Conservation (phyloP, 2,888 invertebrate genomes). For the Lochmaea capreae region DNA sequence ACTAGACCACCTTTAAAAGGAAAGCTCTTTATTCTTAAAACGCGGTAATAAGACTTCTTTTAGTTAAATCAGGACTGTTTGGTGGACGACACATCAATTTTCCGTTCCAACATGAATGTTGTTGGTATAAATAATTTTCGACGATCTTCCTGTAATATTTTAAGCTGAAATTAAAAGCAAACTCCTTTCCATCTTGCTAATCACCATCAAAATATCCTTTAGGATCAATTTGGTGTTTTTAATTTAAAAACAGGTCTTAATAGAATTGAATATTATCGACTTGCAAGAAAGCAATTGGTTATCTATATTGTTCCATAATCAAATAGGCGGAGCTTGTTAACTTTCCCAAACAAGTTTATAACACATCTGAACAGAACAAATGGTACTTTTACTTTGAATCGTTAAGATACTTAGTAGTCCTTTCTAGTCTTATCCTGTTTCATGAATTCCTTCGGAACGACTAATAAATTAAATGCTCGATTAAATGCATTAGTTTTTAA, state of each 20-base stretch:
- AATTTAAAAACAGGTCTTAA: not conserved
- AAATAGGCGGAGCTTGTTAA: not conserved
- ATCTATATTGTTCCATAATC: not conserved
- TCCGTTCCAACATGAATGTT: too few species aligned
- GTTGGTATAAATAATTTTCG: too few species aligned
- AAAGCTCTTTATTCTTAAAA: too few species aligned
- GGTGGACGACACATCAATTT: too few species aligned
- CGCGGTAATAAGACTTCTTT: too few species aligned
- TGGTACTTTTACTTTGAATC: not conserved
- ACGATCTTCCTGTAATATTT: too few species aligned
- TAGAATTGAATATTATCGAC: not conserved
- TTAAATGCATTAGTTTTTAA: slow-evolving; percentile 24
- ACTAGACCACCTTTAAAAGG: too few species aligned
- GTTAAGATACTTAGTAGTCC: too few species aligned
- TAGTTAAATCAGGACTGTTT: too few species aligned
- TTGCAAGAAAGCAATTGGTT: not conserved
- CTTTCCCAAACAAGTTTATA: slow-evolving; percentile 2
- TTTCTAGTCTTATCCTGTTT: slow-evolving; percentile 14
- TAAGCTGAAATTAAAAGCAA: too few species aligned
- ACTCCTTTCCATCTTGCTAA: not conserved
- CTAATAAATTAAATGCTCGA: slow-evolving; percentile 28
- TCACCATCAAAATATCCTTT: not conserved
- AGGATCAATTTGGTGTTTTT: not conserved
- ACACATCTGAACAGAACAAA: not conserved
- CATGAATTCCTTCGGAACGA: slow-evolving; percentile 5